Evolutionary conservation across 2,113 vertebrate genomes (phyloP).

Genomic region (Phyllostomus discolor): DNA sequence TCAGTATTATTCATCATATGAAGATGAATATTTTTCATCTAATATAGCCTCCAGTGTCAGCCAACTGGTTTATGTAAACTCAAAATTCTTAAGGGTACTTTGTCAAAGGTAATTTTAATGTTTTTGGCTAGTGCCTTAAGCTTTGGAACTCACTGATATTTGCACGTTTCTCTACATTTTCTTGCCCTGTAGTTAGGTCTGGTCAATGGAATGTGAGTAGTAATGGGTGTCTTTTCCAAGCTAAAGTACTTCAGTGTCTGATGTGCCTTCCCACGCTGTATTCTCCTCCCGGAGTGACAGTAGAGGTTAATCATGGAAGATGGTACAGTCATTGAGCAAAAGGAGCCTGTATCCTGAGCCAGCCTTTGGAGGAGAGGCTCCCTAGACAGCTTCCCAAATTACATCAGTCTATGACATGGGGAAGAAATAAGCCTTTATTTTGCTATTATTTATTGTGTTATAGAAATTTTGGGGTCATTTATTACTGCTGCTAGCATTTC

Average conservation of each 20-base stretch:
- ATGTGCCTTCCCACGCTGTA: neutral
- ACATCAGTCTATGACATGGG: neutral
- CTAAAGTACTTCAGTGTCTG: neutral
- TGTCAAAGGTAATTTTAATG: neutral
- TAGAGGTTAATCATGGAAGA: neutral
- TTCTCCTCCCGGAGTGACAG: neutral
- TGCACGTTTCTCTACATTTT: neutral
- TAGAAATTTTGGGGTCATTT: neutral
- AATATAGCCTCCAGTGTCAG: neutral
- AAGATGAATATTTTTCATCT: neutral
- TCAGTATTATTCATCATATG: neutral
- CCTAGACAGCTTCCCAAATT: neutral
- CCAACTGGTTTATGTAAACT: neutral
- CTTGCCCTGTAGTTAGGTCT: neutral
- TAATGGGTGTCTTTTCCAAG: neutral
- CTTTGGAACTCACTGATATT: neutral
- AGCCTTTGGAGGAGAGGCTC: neutral
- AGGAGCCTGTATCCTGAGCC: neutral
- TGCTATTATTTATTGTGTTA: neutral
- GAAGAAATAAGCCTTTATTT: neutral
- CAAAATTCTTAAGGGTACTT: neutral
- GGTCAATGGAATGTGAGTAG: neutral
- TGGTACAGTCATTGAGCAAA: neutral
- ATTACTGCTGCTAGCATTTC: neutral
- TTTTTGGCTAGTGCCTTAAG: neutral